phyloP scores from a whole-genome alignment of 1,140 invertebrate species.

The Antheraea pernyi region DNA sequence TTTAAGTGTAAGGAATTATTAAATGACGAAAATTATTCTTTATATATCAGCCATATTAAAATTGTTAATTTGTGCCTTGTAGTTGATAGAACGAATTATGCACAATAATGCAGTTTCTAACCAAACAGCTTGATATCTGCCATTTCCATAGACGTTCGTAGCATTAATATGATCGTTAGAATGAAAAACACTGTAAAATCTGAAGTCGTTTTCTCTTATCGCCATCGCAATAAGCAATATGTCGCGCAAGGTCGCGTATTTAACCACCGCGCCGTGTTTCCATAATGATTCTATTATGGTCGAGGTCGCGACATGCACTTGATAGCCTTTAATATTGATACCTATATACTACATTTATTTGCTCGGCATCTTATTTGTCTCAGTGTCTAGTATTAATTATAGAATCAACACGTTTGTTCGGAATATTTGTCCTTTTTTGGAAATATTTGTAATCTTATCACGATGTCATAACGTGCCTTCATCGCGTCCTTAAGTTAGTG shows the following conservation, averaged over 20 bases:
- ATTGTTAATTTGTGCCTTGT: too few species aligned
- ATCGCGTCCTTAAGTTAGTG: neutral
- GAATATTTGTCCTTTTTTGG: neutral
- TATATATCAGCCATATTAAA: too few species aligned
- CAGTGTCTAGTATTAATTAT: slow-evolving; percentile 6
- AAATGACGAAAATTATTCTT: too few species aligned
- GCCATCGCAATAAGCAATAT: neutral
- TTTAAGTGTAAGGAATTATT: too few species aligned
- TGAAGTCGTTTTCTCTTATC: neutral
- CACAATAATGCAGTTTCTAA: too few species aligned
- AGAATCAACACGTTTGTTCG: neutral
- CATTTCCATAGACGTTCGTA: too few species aligned
- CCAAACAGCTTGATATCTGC: too few species aligned
- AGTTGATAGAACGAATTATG: too few species aligned
- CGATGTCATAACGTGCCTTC: neutral
- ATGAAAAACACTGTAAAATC: neutral
- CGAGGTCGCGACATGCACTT: slow-evolving; percentile 21
- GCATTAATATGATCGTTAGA: neutral
- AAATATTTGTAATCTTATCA: neutral
- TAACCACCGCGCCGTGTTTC: neutral
- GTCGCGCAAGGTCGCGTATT: slow-evolving; percentile 6
- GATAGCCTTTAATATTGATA: slow-evolving; percentile 26
- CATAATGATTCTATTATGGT: slow-evolving; percentile 12
- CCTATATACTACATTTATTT: neutral
- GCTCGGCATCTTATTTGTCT: neutral